Percentiles rank a stretch among this genome's conserved stretches.
phyloP scores from a whole-genome alignment of 1,140 invertebrate species.

The Calosoma granatense region DNA sequence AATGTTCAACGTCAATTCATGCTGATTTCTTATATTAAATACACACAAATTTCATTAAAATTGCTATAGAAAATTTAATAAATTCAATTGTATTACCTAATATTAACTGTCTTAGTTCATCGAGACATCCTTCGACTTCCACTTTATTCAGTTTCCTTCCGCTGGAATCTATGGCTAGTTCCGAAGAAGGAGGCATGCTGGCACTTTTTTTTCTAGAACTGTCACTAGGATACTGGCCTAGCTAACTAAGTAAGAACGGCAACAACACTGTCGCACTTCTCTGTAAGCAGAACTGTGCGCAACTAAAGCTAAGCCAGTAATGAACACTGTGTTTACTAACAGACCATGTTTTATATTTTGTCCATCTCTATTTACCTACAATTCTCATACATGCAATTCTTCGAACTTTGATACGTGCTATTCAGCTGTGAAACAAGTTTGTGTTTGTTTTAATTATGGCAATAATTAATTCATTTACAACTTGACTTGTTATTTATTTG shows the following conservation, averaged over 20 bases:
- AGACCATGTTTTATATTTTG: background rate
- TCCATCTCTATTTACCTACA: background rate
- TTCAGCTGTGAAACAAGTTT: background rate
- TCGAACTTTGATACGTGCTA: background rate
- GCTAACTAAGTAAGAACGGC: background rate
- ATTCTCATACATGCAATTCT: background rate
- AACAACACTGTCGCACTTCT: background rate
- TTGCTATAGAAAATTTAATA: too few species aligned
- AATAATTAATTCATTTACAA: background rate
- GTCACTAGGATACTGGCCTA: too few species aligned
- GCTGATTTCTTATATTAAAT: too few species aligned
- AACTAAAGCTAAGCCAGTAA: background rate
- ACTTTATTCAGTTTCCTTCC: constrained; percentile 14
- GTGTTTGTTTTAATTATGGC: background rate
- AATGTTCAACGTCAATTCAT: too few species aligned
- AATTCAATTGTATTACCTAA: too few species aligned
- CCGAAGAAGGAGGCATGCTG: background rate
- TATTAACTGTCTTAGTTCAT: constrained; percentile 14
- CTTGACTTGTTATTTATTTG: too few species aligned
- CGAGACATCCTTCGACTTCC: constrained; percentile 12
- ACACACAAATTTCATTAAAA: too few species aligned
- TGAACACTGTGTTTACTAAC: background rate
- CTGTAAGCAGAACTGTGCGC: background rate
- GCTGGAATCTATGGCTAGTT: constrained; percentile 10
- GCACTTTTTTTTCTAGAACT: background rate